A percentile compares a stretch with the other conserved stretches of the same genome.
phyloP scores from a whole-genome alignment of 2,797 vertebrate species.

The Bryconaethiops microstoma region DNA sequence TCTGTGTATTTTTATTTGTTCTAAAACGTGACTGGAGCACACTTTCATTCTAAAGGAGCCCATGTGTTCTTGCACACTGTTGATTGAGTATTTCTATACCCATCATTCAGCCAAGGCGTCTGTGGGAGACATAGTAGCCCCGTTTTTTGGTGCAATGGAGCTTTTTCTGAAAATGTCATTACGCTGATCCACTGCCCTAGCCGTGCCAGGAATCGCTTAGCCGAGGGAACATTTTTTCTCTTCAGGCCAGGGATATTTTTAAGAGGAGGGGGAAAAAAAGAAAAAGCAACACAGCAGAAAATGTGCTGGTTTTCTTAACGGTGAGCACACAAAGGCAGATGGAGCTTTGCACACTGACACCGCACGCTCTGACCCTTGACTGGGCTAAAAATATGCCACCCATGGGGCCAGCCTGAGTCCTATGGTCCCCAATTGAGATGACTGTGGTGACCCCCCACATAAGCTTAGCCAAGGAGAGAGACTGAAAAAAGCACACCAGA shows the following conservation, averaged over 20 bases:
- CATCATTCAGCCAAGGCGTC: constrained; percentile 79
- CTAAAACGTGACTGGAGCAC: constrained; percentile 24
- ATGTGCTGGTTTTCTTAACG: constrained; percentile 48
- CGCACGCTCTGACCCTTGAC: constrained; percentile 65
- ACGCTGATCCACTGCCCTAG: constrained; percentile 64
- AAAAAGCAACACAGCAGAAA: constrained; percentile 50
- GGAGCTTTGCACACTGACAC: constrained; percentile 48
- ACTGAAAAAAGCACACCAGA: constrained; percentile 54
- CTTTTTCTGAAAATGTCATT: constrained; percentile 85
- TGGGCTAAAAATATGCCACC: constrained; percentile 59
- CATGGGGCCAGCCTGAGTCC: constrained; percentile 68
- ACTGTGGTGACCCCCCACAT: constrained; percentile 66
- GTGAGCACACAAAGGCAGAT: constrained; percentile 63
- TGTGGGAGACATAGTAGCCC: constrained; percentile 65
- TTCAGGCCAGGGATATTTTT: constrained; percentile 81
- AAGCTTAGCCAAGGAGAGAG: constrained; percentile 60
- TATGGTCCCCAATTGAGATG: constrained; percentile 69
- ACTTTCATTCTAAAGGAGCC: constrained; percentile 31
- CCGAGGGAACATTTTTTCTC: constrained; percentile 60
- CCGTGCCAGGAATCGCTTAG: constrained; percentile 77
- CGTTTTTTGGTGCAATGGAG: constrained; percentile 56
- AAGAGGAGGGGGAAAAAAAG: constrained; percentile 51
- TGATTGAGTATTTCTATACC: constrained; percentile 49
- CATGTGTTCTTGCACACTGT: constrained; percentile 34
- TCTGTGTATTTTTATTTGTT: constrained; percentile 68